phyloP scores from a whole-genome alignment of 2,797 vertebrate species.

The Propithecus deckenii region DNA sequence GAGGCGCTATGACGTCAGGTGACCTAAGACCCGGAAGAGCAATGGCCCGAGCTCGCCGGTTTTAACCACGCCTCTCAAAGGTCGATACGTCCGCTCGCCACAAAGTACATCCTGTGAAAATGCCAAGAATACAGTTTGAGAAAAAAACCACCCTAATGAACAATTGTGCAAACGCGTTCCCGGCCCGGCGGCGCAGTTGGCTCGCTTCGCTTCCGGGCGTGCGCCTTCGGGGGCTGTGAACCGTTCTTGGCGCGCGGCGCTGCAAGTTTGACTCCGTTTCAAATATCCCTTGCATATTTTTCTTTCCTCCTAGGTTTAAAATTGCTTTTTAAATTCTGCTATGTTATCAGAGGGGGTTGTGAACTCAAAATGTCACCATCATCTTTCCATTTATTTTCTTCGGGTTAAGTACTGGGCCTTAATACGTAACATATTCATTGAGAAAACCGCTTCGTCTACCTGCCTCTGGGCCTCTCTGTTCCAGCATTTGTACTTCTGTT shows the following conservation, averaged over 20 bases:
- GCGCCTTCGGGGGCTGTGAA: background rate
- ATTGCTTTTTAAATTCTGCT: slow-evolving; percentile 49
- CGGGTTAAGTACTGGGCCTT: background rate
- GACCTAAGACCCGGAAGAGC: background rate
- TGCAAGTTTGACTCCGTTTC: background rate
- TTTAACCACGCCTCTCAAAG: background rate
- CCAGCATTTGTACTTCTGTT: slow-evolving; percentile 3
- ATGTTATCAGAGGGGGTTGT: background rate
- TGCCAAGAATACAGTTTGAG: background rate
- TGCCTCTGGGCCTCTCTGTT: background rate
- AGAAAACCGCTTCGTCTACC: background rate
- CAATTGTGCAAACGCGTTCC: background rate
- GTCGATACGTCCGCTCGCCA: background rate
- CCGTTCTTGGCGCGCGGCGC: background rate
- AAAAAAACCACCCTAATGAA: background rate
- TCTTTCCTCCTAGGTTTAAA: slow-evolving; percentile 32
- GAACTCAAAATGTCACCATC: slow-evolving; percentile 35
- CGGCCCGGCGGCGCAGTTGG: fast-evolving
- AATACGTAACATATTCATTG: slow-evolving; percentile 48
- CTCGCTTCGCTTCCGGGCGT: background rate
- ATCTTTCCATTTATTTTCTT: slow-evolving; percentile 17
- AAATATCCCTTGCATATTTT: background rate
- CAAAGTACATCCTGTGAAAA: background rate
- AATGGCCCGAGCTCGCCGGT: background rate
- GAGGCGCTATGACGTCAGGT: no score